phyloP scores from a whole-genome alignment of 1,140 invertebrate species.

The Zaprionus africanus region DNA sequence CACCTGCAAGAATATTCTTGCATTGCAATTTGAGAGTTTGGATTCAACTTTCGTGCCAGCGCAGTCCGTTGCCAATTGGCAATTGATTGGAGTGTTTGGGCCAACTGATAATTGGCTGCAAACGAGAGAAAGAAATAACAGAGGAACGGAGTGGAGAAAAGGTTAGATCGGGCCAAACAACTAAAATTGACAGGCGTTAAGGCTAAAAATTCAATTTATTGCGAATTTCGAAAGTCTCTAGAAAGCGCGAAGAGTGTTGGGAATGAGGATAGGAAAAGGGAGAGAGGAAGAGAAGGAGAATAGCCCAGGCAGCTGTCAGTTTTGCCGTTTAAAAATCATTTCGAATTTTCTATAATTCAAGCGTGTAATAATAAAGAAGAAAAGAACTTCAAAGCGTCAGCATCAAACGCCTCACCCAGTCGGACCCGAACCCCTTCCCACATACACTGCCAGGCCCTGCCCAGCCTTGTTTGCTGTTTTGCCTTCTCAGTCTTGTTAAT shows the following conservation, averaged over 20 bases:
- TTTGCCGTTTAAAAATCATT: slow-evolving; percentile 26
- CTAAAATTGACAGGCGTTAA: slow-evolving; percentile 27
- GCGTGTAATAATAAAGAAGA: slow-evolving; percentile 27
- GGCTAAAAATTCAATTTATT: slow-evolving; percentile 38
- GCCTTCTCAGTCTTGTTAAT: slow-evolving; percentile 46
- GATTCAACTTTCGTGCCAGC: slow-evolving; percentile 11
- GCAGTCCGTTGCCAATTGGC: background rate
- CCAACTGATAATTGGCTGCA: slow-evolving; percentile 33
- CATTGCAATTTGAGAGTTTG: slow-evolving; percentile 11
- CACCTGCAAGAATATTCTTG: slow-evolving; percentile 5
- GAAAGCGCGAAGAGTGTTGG: slow-evolving; percentile 20
- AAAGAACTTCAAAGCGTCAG: slow-evolving; percentile 41
- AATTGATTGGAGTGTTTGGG: slow-evolving; percentile 30
- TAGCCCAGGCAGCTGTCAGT: slow-evolving; percentile 4
- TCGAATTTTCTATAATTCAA: slow-evolving; percentile 35
- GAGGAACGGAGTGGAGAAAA: slow-evolving; percentile 8
- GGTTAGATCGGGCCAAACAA: slow-evolving; percentile 30
- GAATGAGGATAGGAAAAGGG: too few species aligned
- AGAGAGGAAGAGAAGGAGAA: background rate
- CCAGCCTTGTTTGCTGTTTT: background rate
- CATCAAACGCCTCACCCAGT: slow-evolving; percentile 26
- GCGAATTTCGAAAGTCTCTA: slow-evolving; percentile 39
- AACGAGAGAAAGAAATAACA: slow-evolving; percentile 11
- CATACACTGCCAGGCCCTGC: background rate
- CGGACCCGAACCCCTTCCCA: slow-evolving; percentile 13